phyloP scores from a whole-genome alignment of 2,888 invertebrate species.

The Achlya flavicornis region DNA sequence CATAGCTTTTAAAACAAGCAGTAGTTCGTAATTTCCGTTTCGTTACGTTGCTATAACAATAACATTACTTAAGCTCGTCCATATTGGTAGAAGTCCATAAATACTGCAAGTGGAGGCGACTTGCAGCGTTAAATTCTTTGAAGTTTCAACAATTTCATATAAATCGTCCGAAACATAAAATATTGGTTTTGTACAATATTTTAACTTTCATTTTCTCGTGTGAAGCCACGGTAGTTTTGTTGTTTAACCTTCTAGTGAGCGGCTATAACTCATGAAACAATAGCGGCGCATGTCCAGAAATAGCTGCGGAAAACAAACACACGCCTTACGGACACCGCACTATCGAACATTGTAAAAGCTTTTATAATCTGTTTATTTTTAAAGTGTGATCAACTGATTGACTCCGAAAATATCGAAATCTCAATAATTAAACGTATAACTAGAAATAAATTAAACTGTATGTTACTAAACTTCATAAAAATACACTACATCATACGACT shows the following conservation, averaged over 20 bases:
- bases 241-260: slow-evolving; percentile 62
- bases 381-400: slow-evolving; percentile 6
- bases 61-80: slow-evolving; percentile 8
- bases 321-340: slow-evolving; percentile 52
- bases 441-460: not conserved
- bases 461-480: not conserved
- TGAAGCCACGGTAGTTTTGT: slow-evolving; percentile 56
- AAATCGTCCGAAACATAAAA: slow-evolving; percentile 51
- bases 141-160: slow-evolving; percentile 44
- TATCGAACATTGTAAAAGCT: slow-evolving; percentile 38
- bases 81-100: slow-evolving; percentile 7
- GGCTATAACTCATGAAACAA: slow-evolving; percentile 74
- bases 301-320: slow-evolving; percentile 73
- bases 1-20: not conserved
- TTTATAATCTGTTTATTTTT: slow-evolving; percentile 18
- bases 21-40: not conserved
- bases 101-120: slow-evolving; percentile 19
- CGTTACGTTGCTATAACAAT: not conserved
- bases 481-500: too few relatives aligned
- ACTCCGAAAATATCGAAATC: not conserved
- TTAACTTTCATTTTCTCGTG: slow-evolving; percentile 54
- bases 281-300: slow-evolving; percentile 69
- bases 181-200: slow-evolving; percentile 53
- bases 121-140: slow-evolving; percentile 29
- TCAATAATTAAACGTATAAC: not conserved